Percentiles rank a stretch among this genome's conserved stretches.
These are phyloP conservation scores for Heliconius hewitsoni DNA, from an alignment of 1,140 invertebrate genomes.

Conservation along the genomic window DNA sequence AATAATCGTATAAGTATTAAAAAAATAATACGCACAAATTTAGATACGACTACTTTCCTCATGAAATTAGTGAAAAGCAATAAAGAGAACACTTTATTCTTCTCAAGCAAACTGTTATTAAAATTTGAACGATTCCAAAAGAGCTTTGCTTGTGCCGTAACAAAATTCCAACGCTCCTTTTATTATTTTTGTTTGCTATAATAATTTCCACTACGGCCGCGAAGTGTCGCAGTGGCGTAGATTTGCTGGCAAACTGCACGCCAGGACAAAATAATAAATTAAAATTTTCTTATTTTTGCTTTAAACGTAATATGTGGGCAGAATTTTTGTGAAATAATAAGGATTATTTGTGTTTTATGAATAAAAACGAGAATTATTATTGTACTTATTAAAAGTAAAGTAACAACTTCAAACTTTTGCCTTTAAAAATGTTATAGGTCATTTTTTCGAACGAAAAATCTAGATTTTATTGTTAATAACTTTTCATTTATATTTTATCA, in stretches of 20 bases:
- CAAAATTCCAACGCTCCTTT: conserved; percentile 9
- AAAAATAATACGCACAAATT: no score
- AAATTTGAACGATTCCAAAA: neutral
- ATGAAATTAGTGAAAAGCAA: neutral
- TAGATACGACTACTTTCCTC: neutral
- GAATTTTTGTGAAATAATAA: conserved; percentile 3
- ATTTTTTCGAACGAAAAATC: no score
- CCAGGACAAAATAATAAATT: conserved; percentile 22
- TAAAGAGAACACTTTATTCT: neutral
- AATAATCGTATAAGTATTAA: no score
- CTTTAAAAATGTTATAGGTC: no score
- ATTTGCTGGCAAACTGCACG: conserved; percentile 21
- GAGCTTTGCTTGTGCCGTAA: conserved; percentile 2
- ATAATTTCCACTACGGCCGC: conserved; percentile 24
- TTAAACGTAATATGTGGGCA: neutral
- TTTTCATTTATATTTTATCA: no score
- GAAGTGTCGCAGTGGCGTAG: conserved; percentile 26
- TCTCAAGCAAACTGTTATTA: neutral
- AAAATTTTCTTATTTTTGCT: conserved; percentile 13
- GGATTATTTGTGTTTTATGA: no score
- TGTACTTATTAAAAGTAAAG: no score
- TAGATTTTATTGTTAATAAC: no score
- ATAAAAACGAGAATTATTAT: no score
- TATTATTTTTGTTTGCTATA: conserved; percentile 28
- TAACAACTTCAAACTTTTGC: no score